Evolutionary conservation across 2,888 invertebrate genomes (phyloP), one percentile per base, ranked within the genome.

Genomic region (Macrophya annulata): DNA sequence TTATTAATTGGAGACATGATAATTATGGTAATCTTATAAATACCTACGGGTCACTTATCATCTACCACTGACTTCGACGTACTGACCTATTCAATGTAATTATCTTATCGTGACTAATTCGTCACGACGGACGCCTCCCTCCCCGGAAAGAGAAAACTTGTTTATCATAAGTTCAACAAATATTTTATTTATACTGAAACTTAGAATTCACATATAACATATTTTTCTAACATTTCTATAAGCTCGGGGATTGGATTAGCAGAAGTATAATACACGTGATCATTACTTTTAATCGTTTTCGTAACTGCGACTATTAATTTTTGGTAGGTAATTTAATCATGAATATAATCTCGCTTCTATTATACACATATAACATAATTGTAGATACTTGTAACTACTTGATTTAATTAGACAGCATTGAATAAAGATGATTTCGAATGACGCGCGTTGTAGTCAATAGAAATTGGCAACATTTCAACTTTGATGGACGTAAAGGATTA

Each of bases 1-100:
- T 55, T 51, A 37, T 55, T 77, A 51, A 77, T 17, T 55, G 31
- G 31, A 77, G 51, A 77, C 76, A 31, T 25, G 76, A 77, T 77
- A 51, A 48, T 31, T 31, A 48, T 51, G 76, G 25, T 77, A 77
- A 48, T 48, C 31, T 51, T 9, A 31, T 62, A 62, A 25, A 51
- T 10, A 31, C 15, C 4, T 45, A 77, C 21, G 77, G 51, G 17
- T 55, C 77, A 77, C 51, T 31, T 51, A 31, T 51, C 51, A 55
- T 9, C n/a, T n/a, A 15, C 17, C 55, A 55, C 51, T 55, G 76
- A 72, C 31, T 45, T 48, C 8, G 25, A 45, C 25, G 76, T 48
- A 76, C 76, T 76, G 77, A 77, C 77, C 77, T 55, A 77, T 77
- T 31, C 48, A 6, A 77, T 55, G n/a, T 45, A 31, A 31, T 51